These are phyloP conservation scores for Sitodiplosis mosellana DNA, from an alignment of 1,140 invertebrate species.

Conservation along the genomic window DNA sequence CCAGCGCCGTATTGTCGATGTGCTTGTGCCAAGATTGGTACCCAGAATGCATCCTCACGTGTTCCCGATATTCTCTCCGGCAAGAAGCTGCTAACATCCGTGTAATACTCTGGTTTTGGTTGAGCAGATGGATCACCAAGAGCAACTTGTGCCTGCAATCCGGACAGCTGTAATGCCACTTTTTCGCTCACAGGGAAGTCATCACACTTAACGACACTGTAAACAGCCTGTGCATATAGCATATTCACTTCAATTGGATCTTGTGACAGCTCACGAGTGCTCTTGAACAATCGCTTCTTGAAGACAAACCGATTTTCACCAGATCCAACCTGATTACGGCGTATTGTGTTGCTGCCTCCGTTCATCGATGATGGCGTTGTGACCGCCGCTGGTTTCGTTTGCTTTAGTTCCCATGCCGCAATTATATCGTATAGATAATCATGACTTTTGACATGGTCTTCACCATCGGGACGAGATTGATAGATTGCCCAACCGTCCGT, in stretches of 20 bases:
- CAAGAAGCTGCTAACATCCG: conserved; percentile 59
- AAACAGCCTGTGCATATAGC: conserved; percentile 86
- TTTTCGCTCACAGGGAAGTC: conserved; percentile 90
- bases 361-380: no score
- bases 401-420: conserved; percentile 77
- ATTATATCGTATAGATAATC: conserved; percentile 90
- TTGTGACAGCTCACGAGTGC: conserved; percentile 78
- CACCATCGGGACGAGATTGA: conserved; percentile 61
- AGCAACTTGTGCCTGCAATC: conserved; percentile 82
- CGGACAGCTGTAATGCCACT: conserved; percentile 81
- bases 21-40: conserved; percentile 69
- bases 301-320: conserved; percentile 88
- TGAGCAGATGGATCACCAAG: conserved; percentile 57
- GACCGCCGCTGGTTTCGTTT: conserved; percentile 36
- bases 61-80: conserved; percentile 57
- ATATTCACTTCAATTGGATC: conserved; percentile 91
- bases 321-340: conserved; percentile 41
- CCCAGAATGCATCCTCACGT: conserved; percentile 61
- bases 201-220: conserved; percentile 87
- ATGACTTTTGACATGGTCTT: conserved; percentile 82
- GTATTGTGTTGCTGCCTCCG: conserved; percentile 26
- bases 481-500: conserved; percentile 90
- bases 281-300: conserved; percentile 74
- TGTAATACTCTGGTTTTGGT: conserved; percentile 50
- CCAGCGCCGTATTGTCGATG: conserved; percentile 80